These are phyloP conservation scores for Podarcis raffonei DNA, from an alignment of 2,113 vertebrate genomes.

Conservation along the genomic window DNA sequence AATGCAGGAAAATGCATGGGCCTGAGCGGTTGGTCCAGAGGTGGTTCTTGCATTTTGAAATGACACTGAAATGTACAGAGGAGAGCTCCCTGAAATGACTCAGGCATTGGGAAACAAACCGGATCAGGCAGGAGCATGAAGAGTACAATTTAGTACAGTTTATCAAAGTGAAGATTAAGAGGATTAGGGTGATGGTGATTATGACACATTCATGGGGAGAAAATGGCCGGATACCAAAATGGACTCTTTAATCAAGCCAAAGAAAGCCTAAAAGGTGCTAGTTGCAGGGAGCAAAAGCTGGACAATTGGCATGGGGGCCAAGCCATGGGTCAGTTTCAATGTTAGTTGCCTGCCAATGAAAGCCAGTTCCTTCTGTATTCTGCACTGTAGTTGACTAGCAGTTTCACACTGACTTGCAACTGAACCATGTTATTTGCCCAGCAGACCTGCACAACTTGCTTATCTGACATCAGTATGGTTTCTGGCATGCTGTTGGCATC, in stretches of 20 bases:
- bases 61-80: background rate
- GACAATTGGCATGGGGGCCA: too few relatives aligned
- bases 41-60: background rate
- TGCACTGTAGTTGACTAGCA: background rate
- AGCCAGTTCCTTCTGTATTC: background rate
- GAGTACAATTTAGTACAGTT: background rate
- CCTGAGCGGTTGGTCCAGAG: background rate
- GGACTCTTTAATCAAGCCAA: background rate
- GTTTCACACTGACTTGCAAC: background rate
- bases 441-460: background rate
- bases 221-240: background rate
- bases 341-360: background rate
- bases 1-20: background rate
- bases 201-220: background rate
- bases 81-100: background rate
- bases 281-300: background rate
- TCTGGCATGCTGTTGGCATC: background rate
- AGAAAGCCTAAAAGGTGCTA: background rate
- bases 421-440: background rate
- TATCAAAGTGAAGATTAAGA: conserved; percentile 10
- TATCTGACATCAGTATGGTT: background rate
- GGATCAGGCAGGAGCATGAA: background rate
- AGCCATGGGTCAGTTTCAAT: background rate
- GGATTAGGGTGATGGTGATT: background rate
- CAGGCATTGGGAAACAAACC: background rate